Evolutionary conservation across 2,888 invertebrate genomes (phyloP).

Genomic region (Drosophila neotestacea): DNA sequence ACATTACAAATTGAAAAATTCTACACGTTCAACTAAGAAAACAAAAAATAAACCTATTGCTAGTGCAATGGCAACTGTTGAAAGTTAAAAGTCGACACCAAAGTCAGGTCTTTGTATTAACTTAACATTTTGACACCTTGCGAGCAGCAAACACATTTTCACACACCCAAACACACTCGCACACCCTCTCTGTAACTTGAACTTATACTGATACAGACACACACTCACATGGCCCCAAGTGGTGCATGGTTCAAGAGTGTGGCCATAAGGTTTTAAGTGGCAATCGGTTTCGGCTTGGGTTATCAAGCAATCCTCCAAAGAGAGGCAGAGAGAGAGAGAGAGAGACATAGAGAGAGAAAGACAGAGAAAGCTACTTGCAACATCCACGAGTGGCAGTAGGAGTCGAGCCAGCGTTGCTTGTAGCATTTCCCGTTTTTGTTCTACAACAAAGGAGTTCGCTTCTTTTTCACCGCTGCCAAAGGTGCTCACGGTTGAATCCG

Average conservation of each 20-base stretch:
- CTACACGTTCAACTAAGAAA: constrained; percentile 54
- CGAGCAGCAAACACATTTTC: constrained; percentile 22
- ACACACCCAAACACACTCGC: constrained; percentile 17
- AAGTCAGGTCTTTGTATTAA: constrained; percentile 74
- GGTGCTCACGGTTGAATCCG: constrained; percentile 59
- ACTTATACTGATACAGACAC: constrained; percentile 10
- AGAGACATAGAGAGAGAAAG: too few relatives aligned
- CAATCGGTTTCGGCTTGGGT: constrained; percentile 74
- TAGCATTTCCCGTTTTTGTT: constrained; percentile 64
- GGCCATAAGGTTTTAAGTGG: constrained; percentile 75
- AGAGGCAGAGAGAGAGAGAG: constrained; percentile 4
- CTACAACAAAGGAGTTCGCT: constrained; percentile 51
- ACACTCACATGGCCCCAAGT: constrained; percentile 26
- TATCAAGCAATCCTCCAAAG: constrained; percentile 64
- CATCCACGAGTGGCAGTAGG: constrained; percentile 15
- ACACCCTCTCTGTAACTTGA: constrained; percentile 2
- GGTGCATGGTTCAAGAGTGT: constrained; percentile 63
- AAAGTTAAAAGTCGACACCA: constrained; percentile 70
- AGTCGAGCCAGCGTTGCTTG: constrained; percentile 36
- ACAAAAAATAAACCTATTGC: constrained; percentile 27
- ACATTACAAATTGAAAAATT: constrained; percentile 73
- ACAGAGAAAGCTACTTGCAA: background rate
- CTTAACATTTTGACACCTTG: constrained; percentile 76
- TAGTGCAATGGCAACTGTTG: constrained; percentile 57
- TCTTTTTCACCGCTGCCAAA: constrained; percentile 47